Evolutionary conservation across 2,797 vertebrate species (phyloP).

Genomic region (Crax fasciolata): DNA sequence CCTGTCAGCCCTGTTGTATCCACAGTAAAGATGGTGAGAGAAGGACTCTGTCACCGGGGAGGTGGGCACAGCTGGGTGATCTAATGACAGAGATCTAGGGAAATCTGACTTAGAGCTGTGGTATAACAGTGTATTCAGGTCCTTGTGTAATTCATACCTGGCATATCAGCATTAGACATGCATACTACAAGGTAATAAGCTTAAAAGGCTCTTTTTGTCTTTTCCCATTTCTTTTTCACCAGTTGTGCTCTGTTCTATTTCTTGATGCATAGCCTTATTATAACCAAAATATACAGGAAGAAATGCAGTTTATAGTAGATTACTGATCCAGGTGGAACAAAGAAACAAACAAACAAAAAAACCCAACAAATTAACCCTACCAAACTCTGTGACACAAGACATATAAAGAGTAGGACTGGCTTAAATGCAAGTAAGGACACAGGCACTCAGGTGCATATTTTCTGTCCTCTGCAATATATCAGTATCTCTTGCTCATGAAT

Average conservation of each 20-base stretch:
- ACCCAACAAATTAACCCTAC: neutral
- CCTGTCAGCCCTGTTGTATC: neutral
- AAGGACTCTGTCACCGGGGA: neutral
- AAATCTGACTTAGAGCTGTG: neutral
- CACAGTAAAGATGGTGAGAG: rapidly evolving
- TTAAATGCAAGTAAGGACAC: neutral
- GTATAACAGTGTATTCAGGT: neutral
- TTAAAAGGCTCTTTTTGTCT: constrained; percentile 7
- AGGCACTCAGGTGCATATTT: neutral
- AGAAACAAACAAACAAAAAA: neutral
- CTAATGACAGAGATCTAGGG: neutral
- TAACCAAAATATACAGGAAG: neutral
- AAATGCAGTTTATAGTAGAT: neutral
- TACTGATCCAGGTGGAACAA: neutral
- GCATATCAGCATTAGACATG: neutral
- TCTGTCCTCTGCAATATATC: neutral
- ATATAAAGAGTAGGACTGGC: neutral
- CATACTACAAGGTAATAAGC: neutral
- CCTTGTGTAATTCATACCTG: neutral
- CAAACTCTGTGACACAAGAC: neutral
- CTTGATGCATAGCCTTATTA: neutral
- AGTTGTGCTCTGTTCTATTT: neutral
- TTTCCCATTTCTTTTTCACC: neutral
- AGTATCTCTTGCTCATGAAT: neutral
- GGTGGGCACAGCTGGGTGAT: neutral